phyloP scores from a whole-genome alignment of 2,797 vertebrate species.

The Mormyrops boulengeri region DNA sequence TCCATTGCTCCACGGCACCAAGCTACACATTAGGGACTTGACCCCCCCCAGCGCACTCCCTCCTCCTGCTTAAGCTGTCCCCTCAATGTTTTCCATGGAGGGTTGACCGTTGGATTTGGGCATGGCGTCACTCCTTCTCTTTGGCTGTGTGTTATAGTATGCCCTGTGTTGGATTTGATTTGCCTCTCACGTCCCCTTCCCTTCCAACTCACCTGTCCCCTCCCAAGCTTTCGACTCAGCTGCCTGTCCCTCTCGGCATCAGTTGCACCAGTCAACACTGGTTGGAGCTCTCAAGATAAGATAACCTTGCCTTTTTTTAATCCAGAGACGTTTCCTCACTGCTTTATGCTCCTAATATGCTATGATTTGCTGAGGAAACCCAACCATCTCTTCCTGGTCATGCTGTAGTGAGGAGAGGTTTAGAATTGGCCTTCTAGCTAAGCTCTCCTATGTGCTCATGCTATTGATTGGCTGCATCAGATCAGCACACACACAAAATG shows the following conservation, averaged over 20 bases:
- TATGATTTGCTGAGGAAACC: neutral
- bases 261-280: constrained; percentile 9
- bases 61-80: constrained; percentile 18
- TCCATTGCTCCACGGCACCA: neutral
- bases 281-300: constrained; percentile 12
- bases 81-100: constrained; percentile 56
- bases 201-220: constrained; percentile 23
- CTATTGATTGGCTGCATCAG: neutral
- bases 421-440: neutral
- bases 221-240: constrained; percentile 30
- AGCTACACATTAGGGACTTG: neutral
- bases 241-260: constrained; percentile 56
- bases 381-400: constrained; percentile 27
- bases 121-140: constrained; percentile 61
- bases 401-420: neutral
- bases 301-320: constrained; percentile 35
- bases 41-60: constrained; percentile 25
- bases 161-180: constrained; percentile 40
- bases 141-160: constrained; percentile 49
- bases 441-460: neutral
- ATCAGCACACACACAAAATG: neutral
- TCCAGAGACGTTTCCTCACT: constrained; percentile 25
- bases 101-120: constrained; percentile 81
- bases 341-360: neutral
- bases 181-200: constrained; percentile 28